Evolutionary conservation across 2,797 vertebrate genomes (phyloP), one percentile per base, ranked within the genome.

Genomic region (Pipistrellus kuhlii): DNA sequence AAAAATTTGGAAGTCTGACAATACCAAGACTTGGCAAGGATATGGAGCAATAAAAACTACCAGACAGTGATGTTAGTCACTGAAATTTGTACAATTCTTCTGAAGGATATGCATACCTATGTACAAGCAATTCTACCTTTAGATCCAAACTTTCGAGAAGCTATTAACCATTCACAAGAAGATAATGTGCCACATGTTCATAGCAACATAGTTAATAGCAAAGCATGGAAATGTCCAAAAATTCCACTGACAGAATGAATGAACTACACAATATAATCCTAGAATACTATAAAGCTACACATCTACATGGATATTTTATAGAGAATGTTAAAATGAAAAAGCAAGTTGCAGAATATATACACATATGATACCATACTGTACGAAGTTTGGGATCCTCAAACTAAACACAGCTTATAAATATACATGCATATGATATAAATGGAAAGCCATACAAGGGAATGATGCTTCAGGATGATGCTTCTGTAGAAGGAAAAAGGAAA

Each of bases 1-100:
- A 96, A 91, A 94, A 85, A 38, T 48, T 35, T 6, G 0, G 14
- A 95, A 91, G 55, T 51, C 35, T 73, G 82, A 68, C 38, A 78
- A 82, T 12, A 64, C 14, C 48, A 95, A 82, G 18, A 20, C n/a
- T 18, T 83, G 38, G n/a, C 53, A 80, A 88, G 69, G 78, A 53
- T 11, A 59, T 8, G 30, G 77, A 73, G 46, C 84, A 93, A 85
- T 0, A 88, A 57, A 27, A 77, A 68, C 46, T 84, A 76, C 51
- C 23, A 53, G 46, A 59, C 25, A 62, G 55, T 12, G 55, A 53
- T 73, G 35, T 38, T 5, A 38, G 32, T 25, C 48, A 25, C 32
- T 66, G 46, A 53, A 44, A 62, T 51, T n/a, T 44, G 53, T 69
- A 69, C 25, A n/a, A 15, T 59, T 81, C 8, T 51, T 46, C 18